phyloP scores from a whole-genome alignment of 2,797 vertebrate species.

The Hydrolagus colliei region DNA sequence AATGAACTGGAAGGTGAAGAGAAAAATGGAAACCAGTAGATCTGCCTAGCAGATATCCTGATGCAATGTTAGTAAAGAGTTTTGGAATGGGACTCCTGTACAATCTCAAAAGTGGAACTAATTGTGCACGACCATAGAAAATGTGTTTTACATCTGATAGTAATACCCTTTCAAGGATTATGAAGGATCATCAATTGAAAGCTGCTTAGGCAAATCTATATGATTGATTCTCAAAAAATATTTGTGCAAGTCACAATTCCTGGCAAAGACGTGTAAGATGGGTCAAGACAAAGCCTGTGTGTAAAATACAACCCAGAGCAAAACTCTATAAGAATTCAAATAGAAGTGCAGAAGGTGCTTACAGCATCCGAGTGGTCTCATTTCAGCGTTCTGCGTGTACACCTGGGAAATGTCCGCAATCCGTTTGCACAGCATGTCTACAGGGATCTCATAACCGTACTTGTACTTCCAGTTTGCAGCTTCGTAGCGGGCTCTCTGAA shows the following conservation, averaged over 20 bases:
- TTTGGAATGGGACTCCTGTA: too few species aligned
- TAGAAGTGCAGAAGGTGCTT: conserved; percentile 45
- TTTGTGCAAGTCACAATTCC: not conserved
- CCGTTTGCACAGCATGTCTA: conserved; percentile 95
- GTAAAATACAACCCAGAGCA: not conserved
- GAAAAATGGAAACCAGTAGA: too few species aligned
- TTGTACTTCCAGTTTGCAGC: conserved; percentile 98
- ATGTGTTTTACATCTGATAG: not conserved
- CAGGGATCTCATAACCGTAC: conserved; percentile 93
- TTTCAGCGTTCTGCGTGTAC: conserved; percentile 96
- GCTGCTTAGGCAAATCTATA: not conserved
- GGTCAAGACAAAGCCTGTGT: not conserved
- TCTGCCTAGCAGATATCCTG: too few species aligned
- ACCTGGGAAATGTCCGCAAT: conserved; percentile 96
- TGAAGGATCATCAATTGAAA: conserved; percentile 4
- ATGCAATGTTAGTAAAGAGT: too few species aligned
- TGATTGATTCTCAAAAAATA: not conserved
- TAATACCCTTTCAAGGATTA: not conserved
- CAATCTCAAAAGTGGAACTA: too few species aligned
- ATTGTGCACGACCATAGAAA: too few species aligned
- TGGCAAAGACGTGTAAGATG: too few species aligned
- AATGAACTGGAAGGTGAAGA: too few species aligned
- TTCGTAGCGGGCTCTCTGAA: conserved; percentile 91
- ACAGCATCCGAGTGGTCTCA: conserved; percentile 97
- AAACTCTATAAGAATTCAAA: not conserved